Percentiles rank a stretch among this genome's conserved stretches.
Conservation (phyloP, 2,888 invertebrate species). For the Spodoptera littoralis region DNA sequence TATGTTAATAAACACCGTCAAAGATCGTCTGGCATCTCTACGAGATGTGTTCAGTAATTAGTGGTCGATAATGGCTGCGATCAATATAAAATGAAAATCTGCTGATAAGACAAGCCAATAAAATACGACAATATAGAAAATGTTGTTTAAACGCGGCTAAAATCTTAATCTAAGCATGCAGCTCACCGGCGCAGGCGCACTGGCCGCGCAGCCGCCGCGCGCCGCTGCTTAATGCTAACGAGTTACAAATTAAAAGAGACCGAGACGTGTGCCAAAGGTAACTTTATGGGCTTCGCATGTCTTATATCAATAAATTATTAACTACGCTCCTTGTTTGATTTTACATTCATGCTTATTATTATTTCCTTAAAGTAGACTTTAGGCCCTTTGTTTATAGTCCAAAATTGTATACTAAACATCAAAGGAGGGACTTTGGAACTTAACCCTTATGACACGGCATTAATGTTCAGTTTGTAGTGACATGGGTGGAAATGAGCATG, state of each 20-base stretch:
- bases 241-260: constrained; percentile 88
- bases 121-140: constrained; percentile 67
- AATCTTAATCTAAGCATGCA: constrained; percentile 80
- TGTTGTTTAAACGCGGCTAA: constrained; percentile 67
- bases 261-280: constrained; percentile 86
- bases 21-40: constrained; percentile 4
- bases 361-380: constrained; percentile 78
- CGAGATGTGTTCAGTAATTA: constrained; percentile 58
- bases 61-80: constrained; percentile 51
- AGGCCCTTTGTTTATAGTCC: constrained; percentile 72
- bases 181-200: constrained; percentile 36
- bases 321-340: constrained; percentile 87
- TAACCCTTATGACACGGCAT: constrained; percentile 74
- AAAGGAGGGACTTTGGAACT: constrained; percentile 71
- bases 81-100: constrained; percentile 65
- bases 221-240: constrained; percentile 81
- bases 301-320: constrained; percentile 89
- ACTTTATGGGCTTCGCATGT: constrained; percentile 89
- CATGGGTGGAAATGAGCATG: constrained; percentile 63
- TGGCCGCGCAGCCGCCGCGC: constrained; percentile 3
- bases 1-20: constrained; percentile 2
- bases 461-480: constrained; percentile 80
- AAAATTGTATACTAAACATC: constrained; percentile 65
- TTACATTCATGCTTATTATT: constrained; percentile 78
- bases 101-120: constrained; percentile 63